phyloP scores from a whole-genome alignment of 1,140 invertebrate genomes.

The Ceratosolen fusciceps region DNA sequence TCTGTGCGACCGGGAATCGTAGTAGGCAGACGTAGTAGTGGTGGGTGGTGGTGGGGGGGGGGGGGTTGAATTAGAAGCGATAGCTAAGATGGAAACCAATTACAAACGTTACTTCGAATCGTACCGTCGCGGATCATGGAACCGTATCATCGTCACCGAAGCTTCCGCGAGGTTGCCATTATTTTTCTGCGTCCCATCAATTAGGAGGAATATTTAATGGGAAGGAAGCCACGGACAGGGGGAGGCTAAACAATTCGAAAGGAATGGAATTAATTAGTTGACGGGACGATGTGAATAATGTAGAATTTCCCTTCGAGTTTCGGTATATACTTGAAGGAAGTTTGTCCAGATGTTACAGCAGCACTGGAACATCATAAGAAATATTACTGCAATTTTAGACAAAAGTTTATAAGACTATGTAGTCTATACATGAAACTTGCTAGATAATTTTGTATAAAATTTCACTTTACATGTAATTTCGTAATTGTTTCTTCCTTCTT shows the following conservation, averaged over 20 bases:
- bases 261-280: not conserved
- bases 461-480: not conserved
- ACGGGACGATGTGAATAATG: not conserved
- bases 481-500: too few species aligned
- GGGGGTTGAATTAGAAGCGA: not conserved
- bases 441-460: not conserved
- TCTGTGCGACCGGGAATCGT: too few species aligned
- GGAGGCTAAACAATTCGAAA: too few species aligned
- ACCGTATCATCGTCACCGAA: not conserved
- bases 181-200: too few species aligned
- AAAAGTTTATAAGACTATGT: not conserved
- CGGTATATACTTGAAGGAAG: not conserved
- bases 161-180: too few species aligned
- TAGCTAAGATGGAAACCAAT: not conserved
- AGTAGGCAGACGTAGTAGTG: too few species aligned
- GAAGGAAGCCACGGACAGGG: not conserved
- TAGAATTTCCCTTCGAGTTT: slow-evolving; percentile 19
- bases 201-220: too few species aligned
- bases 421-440: not conserved
- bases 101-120: not conserved
- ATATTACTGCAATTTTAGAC: slow-evolving; percentile 11
- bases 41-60: too few species aligned
- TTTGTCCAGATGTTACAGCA: slow-evolving; percentile 20
- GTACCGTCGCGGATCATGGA: not conserved
- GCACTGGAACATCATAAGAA: slow-evolving; percentile 7